Evolutionary conservation across 2,113 vertebrate species (phyloP).

Genomic region (Syngnathus scovelli): DNA sequence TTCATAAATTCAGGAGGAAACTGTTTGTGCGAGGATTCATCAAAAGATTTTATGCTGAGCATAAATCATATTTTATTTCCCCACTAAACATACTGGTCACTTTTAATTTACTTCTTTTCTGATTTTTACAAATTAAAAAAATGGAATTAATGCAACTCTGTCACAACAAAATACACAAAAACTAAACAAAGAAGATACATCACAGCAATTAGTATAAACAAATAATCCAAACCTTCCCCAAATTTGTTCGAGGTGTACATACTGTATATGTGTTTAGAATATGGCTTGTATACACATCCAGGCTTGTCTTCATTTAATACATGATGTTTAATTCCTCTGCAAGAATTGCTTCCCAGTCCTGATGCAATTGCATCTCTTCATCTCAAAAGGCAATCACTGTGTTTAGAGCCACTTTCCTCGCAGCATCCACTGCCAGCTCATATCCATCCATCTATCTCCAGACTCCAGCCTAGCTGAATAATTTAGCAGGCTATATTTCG

Average conservation of each 20-base stretch:
- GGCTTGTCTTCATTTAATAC: constrained; percentile 15
- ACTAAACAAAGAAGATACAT: neutral
- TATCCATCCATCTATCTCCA: constrained; percentile 62
- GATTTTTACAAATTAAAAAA: neutral
- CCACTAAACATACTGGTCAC: neutral
- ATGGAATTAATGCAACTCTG: neutral
- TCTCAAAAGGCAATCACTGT: constrained; percentile 52
- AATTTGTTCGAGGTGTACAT: neutral
- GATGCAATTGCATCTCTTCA: constrained; percentile 46
- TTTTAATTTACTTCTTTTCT: neutral
- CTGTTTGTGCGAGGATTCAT: neutral
- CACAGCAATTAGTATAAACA: neutral
- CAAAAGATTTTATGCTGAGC: neutral
- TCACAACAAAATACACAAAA: neutral
- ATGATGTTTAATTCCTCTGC: constrained; percentile 26
- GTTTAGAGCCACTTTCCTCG: constrained; percentile 48
- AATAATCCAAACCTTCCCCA: neutral
- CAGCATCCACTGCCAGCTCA: constrained; percentile 53
- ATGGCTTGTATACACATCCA: neutral
- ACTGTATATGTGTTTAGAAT: neutral
- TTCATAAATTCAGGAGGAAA: neutral
- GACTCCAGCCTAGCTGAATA: constrained; percentile 64
- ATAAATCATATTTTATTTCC: neutral
- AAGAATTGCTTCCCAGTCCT: constrained; percentile 33
- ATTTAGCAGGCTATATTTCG: constrained; percentile 68